A percentile compares a stretch with the other conserved stretches of the same genome.
These are phyloP conservation scores for Cybosia mesomella DNA, from an alignment of 2,888 invertebrate species.

Conservation along the genomic window DNA sequence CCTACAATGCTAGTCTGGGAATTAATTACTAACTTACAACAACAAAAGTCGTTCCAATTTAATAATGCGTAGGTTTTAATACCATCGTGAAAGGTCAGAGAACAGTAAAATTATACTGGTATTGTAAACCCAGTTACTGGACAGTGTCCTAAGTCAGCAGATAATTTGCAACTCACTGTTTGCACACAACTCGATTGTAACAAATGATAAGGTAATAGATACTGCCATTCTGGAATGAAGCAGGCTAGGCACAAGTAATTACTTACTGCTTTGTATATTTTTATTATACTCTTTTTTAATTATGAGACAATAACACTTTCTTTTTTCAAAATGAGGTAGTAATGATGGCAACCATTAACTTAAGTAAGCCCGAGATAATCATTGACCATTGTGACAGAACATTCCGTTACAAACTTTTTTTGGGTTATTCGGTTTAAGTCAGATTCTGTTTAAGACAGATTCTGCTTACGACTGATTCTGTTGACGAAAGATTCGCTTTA, in stretches of 20 bases:
- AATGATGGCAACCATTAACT: no score
- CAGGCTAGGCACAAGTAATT: no score
- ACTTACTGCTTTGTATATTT: not conserved
- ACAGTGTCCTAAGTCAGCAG: not conserved
- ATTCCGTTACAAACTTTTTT: not conserved
- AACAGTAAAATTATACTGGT: not conserved
- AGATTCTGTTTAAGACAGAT: no score
- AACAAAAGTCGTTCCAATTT: not conserved
- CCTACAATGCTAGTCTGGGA: not conserved
- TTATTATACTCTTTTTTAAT: not conserved
- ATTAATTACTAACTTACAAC: not conserved
- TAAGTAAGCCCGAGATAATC: not conserved
- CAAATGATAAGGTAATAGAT: no score
- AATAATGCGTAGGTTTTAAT: conserved; percentile 7
- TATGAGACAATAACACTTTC: not conserved
- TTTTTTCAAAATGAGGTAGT: no score
- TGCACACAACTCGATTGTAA: not conserved
- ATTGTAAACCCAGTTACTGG: not conserved
- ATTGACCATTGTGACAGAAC: not conserved
- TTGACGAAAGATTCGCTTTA: no score
- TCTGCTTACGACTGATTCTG: no score
- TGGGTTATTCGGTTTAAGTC: no score
- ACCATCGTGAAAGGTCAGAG: conserved; percentile 9
- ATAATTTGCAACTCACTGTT: conserved; percentile 3
- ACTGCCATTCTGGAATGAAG: no score